Conservation (phyloP, 2,797 vertebrate species). For the Tiaroga cobitis region DNA sequence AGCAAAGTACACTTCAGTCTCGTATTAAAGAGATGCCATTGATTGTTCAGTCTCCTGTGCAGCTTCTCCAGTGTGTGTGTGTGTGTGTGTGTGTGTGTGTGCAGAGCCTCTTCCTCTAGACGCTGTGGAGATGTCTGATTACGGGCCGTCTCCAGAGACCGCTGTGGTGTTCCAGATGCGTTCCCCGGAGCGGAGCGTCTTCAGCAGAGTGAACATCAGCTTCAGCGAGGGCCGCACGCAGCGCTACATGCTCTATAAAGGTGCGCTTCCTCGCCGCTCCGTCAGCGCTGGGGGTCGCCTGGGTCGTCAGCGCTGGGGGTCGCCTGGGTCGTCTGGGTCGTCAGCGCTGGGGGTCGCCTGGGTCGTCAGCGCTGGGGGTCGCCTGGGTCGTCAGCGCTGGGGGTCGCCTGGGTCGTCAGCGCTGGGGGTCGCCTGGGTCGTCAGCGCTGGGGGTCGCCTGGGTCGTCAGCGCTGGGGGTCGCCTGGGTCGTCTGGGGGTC, state of each 20-base stretch:
- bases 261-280: constrained; percentile 47
- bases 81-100: constrained; percentile 38
- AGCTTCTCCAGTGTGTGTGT: background rate
- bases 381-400: too few species aligned
- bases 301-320: too few species aligned
- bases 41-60: background rate
- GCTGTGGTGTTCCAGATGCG: constrained; percentile 91
- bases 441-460: too few species aligned
- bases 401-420: too few species aligned
- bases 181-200: constrained; percentile 87
- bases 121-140: constrained; percentile 86
- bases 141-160: constrained; percentile 90
- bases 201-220: constrained; percentile 95
- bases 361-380: too few species aligned
- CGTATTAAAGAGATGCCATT: too few species aligned
- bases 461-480: too few species aligned
- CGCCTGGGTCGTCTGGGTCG: too few species aligned
- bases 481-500: too few species aligned
- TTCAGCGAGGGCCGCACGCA: constrained; percentile 86
- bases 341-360: too few species aligned
- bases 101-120: constrained; percentile 90
- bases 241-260: constrained; percentile 92
- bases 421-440: too few species aligned
- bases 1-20: background rate
- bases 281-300: accelerated